Conservation (phyloP, 2,113 vertebrate genomes). For the Eulacestoma nigropectus region DNA sequence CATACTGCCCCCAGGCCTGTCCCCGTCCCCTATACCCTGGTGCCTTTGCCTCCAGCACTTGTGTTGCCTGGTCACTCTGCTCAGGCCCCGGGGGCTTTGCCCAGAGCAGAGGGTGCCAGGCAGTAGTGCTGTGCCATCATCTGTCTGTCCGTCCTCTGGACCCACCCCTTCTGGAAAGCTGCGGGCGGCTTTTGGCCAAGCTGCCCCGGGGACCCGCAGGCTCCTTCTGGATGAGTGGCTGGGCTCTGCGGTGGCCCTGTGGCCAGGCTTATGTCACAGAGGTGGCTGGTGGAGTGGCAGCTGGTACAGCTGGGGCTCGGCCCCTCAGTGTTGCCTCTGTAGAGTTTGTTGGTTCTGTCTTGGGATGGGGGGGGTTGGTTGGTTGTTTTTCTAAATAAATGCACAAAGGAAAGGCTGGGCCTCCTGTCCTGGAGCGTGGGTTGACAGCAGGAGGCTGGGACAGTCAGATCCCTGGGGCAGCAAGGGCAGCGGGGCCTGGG, state of each 20-base stretch:
- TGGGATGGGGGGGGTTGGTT: neutral
- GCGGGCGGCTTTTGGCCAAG: conserved; percentile 20
- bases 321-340: conserved; percentile 21
- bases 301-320: neutral
- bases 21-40: neutral
- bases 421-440: neutral
- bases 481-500: neutral
- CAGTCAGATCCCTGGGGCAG: neutral
- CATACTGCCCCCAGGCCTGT: neutral
- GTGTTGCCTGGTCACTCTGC: neutral
- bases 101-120: neutral
- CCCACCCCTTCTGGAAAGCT: conserved; percentile 24
- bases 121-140: neutral
- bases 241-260: neutral
- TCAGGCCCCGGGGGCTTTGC: fast-evolving
- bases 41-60: conserved; percentile 25
- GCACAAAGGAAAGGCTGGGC: neutral
- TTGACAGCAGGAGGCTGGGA: neutral
- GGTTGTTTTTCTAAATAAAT: conserved; percentile 59
- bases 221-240: neutral
- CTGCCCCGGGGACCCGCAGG: neutral
- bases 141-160: neutral
- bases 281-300: neutral
- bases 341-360: conserved; percentile 19
- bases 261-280: neutral